These are phyloP conservation scores for Mormoops blainvillei DNA, from an alignment of 2,113 vertebrate species.

Conservation along the genomic window DNA sequence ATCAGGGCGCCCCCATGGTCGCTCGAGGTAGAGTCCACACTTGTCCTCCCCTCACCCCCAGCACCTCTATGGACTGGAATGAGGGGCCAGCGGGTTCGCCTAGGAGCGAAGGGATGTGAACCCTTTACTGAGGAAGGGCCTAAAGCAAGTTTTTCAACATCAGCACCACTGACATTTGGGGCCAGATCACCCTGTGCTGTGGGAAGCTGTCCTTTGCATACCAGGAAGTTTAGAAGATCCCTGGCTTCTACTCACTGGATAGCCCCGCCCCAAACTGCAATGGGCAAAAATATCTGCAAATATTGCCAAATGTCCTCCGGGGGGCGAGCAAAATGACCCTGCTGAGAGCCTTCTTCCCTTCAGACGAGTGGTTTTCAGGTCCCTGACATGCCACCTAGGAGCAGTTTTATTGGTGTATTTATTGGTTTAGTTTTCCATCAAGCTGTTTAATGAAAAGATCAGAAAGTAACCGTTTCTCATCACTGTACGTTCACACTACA, in stretches of 20 bases:
- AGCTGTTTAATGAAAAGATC: conserved; percentile 99
- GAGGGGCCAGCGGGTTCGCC: not conserved
- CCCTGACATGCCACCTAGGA: not conserved
- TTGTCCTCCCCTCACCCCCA: too few species aligned
- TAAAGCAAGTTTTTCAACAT: not conserved
- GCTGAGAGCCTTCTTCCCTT: not conserved
- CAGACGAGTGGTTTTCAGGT: not conserved
- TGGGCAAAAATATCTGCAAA: not conserved
- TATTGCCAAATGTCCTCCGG: not conserved
- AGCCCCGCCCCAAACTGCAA: not conserved
- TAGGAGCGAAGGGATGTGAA: not conserved
- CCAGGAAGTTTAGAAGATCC: not conserved
- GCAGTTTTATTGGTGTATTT: not conserved
- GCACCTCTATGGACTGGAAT: not conserved
- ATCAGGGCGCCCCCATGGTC: not conserved
- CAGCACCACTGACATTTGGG: rapidly evolving
- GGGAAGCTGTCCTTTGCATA: not conserved
- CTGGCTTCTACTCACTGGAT: not conserved
- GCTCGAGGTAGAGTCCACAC: not conserved
- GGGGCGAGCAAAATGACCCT: not conserved
- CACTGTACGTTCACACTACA: conserved; percentile 99
- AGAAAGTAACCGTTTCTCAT: conserved; percentile 99
- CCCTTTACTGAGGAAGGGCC: not conserved
- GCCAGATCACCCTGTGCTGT: too few species aligned
- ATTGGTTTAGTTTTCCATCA: conserved; percentile 87